Evolutionary conservation across 2,113 vertebrate species (phyloP).

Genomic region (Atractosteus spatula): DNA sequence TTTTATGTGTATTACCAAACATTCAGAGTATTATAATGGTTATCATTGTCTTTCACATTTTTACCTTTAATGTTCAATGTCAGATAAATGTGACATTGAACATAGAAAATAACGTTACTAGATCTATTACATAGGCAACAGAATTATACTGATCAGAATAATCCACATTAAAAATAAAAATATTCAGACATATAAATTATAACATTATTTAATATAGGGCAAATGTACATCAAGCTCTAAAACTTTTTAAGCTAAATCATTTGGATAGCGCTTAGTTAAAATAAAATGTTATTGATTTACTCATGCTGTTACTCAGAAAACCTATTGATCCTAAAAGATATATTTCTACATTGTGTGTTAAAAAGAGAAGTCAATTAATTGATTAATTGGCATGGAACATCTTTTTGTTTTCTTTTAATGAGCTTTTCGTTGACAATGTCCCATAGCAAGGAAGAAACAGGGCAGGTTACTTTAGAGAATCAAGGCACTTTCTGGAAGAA

Average conservation of each 20-base stretch:
- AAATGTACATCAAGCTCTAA: no score
- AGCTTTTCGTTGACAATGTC: not conserved
- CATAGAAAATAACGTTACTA: no score
- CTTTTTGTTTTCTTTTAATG: conserved; percentile 1
- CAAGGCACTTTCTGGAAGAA: not conserved
- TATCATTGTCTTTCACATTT: no score
- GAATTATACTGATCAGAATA: no score
- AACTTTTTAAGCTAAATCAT: conserved; percentile 2
- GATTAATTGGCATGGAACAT: conserved; percentile 15
- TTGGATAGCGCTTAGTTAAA: conserved; percentile 56
- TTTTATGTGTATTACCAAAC: no score
- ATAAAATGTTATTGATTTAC: conserved; percentile 67
- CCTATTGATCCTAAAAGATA: conserved; percentile 64
- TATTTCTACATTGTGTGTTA: conserved; percentile 14
- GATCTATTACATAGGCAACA: no score
- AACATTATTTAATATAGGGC: not conserved
- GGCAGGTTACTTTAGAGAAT: not conserved
- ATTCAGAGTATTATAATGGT: no score
- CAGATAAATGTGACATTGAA: no score
- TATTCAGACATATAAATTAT: not conserved
- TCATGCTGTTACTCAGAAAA: conserved; percentile 68
- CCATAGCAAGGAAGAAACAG: not conserved
- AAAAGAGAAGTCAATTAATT: conserved; percentile 13
- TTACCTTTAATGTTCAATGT: no score
- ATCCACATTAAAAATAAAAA: no score